A percentile compares a stretch with the other conserved stretches of the same genome.
Conservation (phyloP, 2,888 invertebrate genomes). For the Pristionchus mayeri region DNA sequence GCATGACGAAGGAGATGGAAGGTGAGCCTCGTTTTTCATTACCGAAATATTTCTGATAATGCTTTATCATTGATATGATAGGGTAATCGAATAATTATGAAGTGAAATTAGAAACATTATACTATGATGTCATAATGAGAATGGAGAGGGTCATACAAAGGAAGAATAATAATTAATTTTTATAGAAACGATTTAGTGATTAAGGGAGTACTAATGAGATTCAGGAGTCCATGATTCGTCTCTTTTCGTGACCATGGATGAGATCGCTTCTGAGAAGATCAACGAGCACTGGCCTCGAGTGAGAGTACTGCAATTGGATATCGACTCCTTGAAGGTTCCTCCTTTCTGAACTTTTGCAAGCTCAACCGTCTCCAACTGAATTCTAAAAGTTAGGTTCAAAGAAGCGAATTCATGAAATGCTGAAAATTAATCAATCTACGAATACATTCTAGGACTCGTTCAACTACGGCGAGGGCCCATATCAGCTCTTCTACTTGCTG, state of each 20-base stretch:
- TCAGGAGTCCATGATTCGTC: slow-evolving; percentile 67
- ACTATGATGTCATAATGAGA: too few species aligned
- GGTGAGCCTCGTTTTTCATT: slow-evolving; percentile 50
- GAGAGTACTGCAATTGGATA: slow-evolving; percentile 58
- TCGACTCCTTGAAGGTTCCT: slow-evolving; percentile 67
- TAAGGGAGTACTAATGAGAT: too few species aligned
- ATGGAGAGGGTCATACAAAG: too few species aligned
- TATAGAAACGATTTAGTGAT: too few species aligned
- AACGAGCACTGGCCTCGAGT: slow-evolving; percentile 64
- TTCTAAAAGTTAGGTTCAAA: too few species aligned
- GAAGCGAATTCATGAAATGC: too few species aligned
- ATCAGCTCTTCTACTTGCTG: slow-evolving; percentile 74
- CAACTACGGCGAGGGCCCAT: slow-evolving; percentile 75
- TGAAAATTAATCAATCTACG: not conserved
- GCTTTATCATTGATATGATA: too few species aligned
- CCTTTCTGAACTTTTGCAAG: too few species aligned
- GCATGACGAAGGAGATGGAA: slow-evolving; percentile 68
- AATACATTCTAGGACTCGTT: slow-evolving; percentile 56
- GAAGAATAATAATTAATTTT: too few species aligned
- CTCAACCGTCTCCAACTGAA: too few species aligned
- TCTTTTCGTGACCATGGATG: slow-evolving; percentile 69
- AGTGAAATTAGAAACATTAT: too few species aligned
- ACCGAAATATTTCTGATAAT: too few species aligned
- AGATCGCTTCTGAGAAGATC: slow-evolving; percentile 58
- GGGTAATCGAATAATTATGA: slow-evolving; percentile 11